phyloP scores from a whole-genome alignment of 1,140 invertebrate genomes.

The Trissolcus basalis region DNA sequence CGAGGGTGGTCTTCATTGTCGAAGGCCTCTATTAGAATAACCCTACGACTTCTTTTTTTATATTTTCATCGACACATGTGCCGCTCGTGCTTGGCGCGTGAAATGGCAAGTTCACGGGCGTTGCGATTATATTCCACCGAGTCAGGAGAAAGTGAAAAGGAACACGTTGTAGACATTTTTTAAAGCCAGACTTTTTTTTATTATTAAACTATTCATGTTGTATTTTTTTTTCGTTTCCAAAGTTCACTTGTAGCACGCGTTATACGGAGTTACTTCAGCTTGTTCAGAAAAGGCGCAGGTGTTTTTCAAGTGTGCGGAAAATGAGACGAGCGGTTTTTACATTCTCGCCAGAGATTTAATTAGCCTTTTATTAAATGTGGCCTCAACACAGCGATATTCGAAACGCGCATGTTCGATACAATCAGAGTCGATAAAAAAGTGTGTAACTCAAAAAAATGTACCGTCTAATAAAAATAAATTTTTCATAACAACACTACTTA shows the following conservation, averaged over 20 bases:
- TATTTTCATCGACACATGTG: slow-evolving; percentile 63
- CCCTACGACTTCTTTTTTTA: slow-evolving; percentile 61
- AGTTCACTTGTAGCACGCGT: not conserved
- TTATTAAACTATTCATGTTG: slow-evolving; percentile 34
- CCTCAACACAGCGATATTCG: too few relatives aligned
- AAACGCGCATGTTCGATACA: too few relatives aligned
- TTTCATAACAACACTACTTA: too few relatives aligned
- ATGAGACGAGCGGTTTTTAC: too few relatives aligned
- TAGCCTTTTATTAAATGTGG: too few relatives aligned
- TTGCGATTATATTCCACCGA: slow-evolving; percentile 41
- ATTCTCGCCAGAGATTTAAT: too few relatives aligned
- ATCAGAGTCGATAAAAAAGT: too few relatives aligned
- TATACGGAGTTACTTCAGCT: not conserved
- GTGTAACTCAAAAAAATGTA: too few relatives aligned
- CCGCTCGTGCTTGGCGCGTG: slow-evolving; percentile 52
- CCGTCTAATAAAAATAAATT: too few relatives aligned
- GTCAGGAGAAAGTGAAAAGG: slow-evolving; percentile 40
- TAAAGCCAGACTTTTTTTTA: slow-evolving; percentile 28
- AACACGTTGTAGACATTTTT: slow-evolving; percentile 31
- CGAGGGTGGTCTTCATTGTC: slow-evolving; percentile 61
- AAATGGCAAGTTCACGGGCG: slow-evolving; percentile 56
- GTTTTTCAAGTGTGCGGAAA: too few relatives aligned
- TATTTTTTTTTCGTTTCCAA: slow-evolving; percentile 1
- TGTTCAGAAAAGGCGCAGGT: too few relatives aligned
- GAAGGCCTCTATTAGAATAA: slow-evolving; percentile 65